These are phyloP conservation scores for Drosophila antonietae DNA, from an alignment of 2,888 invertebrate genomes.

Conservation along the genomic window DNA sequence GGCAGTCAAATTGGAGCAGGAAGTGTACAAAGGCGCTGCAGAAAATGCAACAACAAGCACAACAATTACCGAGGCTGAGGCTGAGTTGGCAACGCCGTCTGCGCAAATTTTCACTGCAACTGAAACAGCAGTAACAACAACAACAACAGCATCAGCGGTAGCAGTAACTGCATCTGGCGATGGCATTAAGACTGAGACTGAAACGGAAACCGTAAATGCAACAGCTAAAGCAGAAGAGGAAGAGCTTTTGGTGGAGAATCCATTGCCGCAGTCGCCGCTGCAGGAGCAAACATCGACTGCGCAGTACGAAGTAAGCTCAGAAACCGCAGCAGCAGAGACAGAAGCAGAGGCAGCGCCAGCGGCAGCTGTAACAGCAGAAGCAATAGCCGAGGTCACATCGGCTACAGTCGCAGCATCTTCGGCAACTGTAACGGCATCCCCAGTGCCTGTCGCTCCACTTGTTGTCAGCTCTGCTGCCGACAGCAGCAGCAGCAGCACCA, in stretches of 20 bases:
- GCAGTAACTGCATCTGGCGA: constrained; percentile 15
- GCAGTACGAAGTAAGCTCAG: constrained; percentile 18
- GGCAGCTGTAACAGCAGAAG: constrained; percentile 11
- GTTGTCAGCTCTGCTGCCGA: constrained; percentile 64
- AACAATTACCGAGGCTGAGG: constrained; percentile 17
- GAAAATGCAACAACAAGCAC: constrained; percentile 26
- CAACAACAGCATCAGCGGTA: constrained; percentile 18
- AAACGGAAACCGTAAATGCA: constrained; percentile 29
- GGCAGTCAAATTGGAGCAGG: constrained; percentile 57
- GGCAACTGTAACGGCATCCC: constrained; percentile 35
- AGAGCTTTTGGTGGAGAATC: constrained; percentile 27
- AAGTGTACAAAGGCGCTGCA: constrained; percentile 35
- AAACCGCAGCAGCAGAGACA: background rate
- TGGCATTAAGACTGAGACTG: constrained; percentile 50
- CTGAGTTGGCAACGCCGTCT: constrained; percentile 23
- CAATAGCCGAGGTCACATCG: constrained; percentile 32
- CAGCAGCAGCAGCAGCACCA: constrained; percentile 30
- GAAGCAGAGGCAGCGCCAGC: constrained; percentile 1
- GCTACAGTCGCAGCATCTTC: constrained; percentile 22
- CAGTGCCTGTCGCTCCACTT: constrained; percentile 59
- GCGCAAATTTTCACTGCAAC: constrained; percentile 19
- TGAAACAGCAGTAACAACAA: constrained; percentile 15
- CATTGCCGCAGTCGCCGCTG: constrained; percentile 2
- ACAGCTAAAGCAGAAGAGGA: constrained; percentile 30
- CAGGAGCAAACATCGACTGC: constrained; percentile 20